phyloP scores from a whole-genome alignment of 2,888 invertebrate species.

The Cephus nigrinus region DNA sequence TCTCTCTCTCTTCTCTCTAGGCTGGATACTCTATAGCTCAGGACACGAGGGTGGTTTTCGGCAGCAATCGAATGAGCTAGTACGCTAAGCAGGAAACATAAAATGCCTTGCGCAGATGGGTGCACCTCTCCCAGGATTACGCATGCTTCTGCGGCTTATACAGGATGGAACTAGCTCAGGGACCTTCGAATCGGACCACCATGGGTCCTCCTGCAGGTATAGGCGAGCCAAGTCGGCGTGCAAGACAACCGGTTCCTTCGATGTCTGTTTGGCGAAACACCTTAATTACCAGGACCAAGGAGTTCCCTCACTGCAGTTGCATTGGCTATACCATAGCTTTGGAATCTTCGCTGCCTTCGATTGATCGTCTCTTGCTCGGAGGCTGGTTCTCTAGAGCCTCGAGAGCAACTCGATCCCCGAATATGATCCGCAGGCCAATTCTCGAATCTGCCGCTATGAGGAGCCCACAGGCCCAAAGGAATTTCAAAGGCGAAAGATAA shows the following conservation, averaged over 20 bases:
- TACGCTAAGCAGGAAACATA: not conserved
- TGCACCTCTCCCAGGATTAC: conserved; percentile 20
- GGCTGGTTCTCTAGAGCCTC: no score
- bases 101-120: not conserved
- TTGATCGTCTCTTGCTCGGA: no score
- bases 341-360: no score
- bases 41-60: not conserved
- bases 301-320: not conserved
- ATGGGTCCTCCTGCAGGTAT: not conserved
- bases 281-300: conserved; percentile 50
- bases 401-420: no score
- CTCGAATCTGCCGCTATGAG: not conserved
- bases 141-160: conserved; percentile 24
- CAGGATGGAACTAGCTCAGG: not conserved
- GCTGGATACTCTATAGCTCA: not conserved
- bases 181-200: not conserved
- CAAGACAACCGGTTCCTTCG: conserved; percentile 49
- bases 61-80: not conserved
- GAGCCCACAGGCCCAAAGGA: no score
- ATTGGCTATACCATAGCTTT: no score
- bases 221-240: conserved; percentile 16
- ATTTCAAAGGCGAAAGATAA: no score
- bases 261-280: conserved; percentile 38
- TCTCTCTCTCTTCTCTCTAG: not conserved
- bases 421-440: not conserved